A percentile compares a stretch with the other conserved stretches of the same genome.
These are phyloP conservation scores for Labroides dimidiatus DNA, from an alignment of 2,797 vertebrate genomes.

Conservation along the genomic window DNA sequence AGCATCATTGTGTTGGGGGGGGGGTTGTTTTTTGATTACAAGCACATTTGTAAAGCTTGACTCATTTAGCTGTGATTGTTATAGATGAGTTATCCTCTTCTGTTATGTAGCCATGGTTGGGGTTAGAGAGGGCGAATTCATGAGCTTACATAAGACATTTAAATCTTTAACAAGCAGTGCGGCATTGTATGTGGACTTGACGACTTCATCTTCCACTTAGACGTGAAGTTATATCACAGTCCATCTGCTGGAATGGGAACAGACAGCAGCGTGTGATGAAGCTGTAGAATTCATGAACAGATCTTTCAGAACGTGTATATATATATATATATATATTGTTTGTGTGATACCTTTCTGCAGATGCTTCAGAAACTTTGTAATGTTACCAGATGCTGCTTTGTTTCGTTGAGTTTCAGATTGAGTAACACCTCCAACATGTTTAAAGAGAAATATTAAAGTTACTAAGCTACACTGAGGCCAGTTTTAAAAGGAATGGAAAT, in stretches of 20 bases:
- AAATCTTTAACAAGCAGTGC: constrained; percentile 60
- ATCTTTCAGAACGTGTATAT: not conserved
- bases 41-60: not conserved
- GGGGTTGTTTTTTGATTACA: not conserved
- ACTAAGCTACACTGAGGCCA: not conserved
- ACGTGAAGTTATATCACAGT: constrained; percentile 23
- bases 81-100: constrained; percentile 9
- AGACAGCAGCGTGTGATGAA: constrained; percentile 4
- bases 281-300: not conserved
- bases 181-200: constrained; percentile 43
- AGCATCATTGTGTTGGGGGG: not conserved
- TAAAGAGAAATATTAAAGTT: not conserved
- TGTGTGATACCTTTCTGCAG: not conserved
- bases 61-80: constrained; percentile 6
- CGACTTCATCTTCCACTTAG: constrained; percentile 38
- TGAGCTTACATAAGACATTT: constrained; percentile 60
- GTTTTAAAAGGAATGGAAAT: not conserved
- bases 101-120: constrained; percentile 29
- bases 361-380: not conserved
- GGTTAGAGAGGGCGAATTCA: constrained; percentile 52
- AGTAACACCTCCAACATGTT: not conserved
- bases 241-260: constrained; percentile 9
- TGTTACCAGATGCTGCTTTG: not conserved
- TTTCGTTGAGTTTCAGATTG: constrained; percentile 1
- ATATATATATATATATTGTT: not conserved